Percentiles rank a stretch among this genome's conserved stretches.
These are phyloP conservation scores for Protosalanx chinensis DNA, from an alignment of 2,797 vertebrate genomes.

Conservation along the genomic window DNA sequence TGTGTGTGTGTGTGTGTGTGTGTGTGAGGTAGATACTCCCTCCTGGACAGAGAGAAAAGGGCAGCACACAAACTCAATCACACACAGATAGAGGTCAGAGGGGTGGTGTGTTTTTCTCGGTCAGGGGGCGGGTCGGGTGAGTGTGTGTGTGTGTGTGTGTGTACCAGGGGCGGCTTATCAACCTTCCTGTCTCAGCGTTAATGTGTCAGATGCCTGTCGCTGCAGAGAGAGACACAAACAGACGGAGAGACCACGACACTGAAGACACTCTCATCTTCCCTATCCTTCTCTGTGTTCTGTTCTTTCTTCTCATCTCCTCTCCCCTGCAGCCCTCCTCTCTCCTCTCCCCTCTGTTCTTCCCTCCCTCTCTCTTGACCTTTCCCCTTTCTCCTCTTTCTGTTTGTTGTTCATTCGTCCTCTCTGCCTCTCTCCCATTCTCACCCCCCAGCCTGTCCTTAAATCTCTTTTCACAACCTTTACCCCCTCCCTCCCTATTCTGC, in stretches of 20 bases:
- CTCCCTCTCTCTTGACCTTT: constrained; percentile 1
- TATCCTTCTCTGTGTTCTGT: constrained; percentile 2
- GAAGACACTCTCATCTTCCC: constrained; percentile 16
- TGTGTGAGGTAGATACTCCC: constrained; percentile 37
- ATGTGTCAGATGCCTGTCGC: constrained; percentile 45
- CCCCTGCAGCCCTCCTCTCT: constrained; percentile 9
- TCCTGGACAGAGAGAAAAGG: constrained; percentile 43
- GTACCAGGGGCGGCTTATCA: constrained; percentile 26
- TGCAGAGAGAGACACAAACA: constrained; percentile 42
- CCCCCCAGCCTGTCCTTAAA: background rate
- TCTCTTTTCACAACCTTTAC: background rate
- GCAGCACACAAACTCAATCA: constrained; percentile 33
- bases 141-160: constrained; percentile 4
- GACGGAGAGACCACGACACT: constrained; percentile 36
- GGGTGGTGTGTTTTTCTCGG: constrained; percentile 11
- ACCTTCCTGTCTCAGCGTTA: constrained; percentile 37
- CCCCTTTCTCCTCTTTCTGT: constrained; percentile 7
- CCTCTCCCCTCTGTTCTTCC: constrained; percentile 1
- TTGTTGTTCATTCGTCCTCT: background rate
- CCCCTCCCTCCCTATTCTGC: background rate
- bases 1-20: constrained; percentile 17
- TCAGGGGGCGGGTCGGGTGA: background rate
- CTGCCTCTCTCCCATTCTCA: constrained; percentile 25
- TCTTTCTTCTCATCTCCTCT: constrained; percentile 5
- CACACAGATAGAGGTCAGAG: constrained; percentile 36